Conservation (phyloP, 1,140 invertebrate genomes). For the Bombus huntii region DNA sequence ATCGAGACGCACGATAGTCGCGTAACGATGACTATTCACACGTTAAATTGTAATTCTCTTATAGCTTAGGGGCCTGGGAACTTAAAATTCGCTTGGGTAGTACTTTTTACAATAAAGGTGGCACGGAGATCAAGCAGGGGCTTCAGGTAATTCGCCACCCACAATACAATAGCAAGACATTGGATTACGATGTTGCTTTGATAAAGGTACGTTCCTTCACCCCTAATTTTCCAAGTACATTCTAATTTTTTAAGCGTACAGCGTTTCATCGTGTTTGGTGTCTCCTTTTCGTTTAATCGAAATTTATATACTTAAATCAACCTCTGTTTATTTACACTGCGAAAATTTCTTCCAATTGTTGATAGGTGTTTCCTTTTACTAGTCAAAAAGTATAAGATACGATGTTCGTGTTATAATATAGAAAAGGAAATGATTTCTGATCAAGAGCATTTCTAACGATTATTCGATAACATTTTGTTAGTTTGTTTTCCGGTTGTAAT, state of each 20-base stretch:
- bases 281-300: no score
- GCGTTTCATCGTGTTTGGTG: no score
- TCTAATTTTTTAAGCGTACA: no score
- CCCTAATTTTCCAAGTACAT: no score
- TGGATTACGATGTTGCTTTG: slow-evolving; percentile 83
- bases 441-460: no score
- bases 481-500: no score
- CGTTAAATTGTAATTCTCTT: neutral
- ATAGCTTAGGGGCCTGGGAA: neutral
- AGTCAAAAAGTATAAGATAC: neutral
- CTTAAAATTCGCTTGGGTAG: slow-evolving; percentile 50
- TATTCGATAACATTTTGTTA: no score
- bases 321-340: no score
- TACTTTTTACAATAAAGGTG: slow-evolving; percentile 31
- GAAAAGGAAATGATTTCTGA: no score
- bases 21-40: neutral
- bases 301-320: no score
- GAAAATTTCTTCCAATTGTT: neutral
- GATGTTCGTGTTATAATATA: no score
- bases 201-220: slow-evolving; percentile 69
- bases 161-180: slow-evolving; percentile 73
- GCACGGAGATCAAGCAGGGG: slow-evolving; percentile 30
- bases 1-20: neutral
- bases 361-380: neutral
- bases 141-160: slow-evolving; percentile 69